Evolutionary conservation across 1,140 invertebrate species (phyloP), one percentile per base, ranked within the genome.

Genomic region (Protaetia brevitarsis): DNA sequence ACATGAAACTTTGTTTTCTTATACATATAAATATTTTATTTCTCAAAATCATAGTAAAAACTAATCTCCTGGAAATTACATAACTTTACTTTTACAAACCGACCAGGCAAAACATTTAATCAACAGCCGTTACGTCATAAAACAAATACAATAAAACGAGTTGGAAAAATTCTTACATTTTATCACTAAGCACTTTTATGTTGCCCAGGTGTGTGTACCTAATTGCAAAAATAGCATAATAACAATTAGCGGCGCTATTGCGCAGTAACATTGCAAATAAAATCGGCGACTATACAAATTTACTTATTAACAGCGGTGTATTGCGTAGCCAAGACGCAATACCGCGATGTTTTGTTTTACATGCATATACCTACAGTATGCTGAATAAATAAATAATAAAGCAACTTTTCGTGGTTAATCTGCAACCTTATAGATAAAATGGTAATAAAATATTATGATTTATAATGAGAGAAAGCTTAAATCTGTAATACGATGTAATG

Each of bases 221-320:
- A 51, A 51, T 51, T 51, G 41, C 41, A 51, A 51, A 51, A 51
- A 51, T 51, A 51, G 19, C 19, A 26, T 8, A 51, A 51, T 51
- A 51, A 51, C 19, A 51, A 51, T 51, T 51, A 51, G 41, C 16
- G 26, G n/a, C 41, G 19, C 13, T 51, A 23, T 51, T 51, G 41
- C 41, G 41, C 41, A 51, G 41, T 23, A 19, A 23, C 11, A 19
- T 51, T 51, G 11, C 19, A 23, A 23, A 51, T 19, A 51, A 51
- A 51, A 51, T 23, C 16, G 41, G 21, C 41, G 26, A 51, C 41
- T 23, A 51, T 8, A 51, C 41, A 51, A 51, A 51, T 51, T 51
- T 51, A 19, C 41, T 51, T 51, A 51, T 51, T 51, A 45, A 7
- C 11, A 45, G 41, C 8, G 4, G 36, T 37, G 10, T 11, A 16